A percentile compares a stretch with the other conserved stretches of the same genome.
phyloP scores from a whole-genome alignment of 2,888 invertebrate genomes.

The Stenodema calcarata region DNA sequence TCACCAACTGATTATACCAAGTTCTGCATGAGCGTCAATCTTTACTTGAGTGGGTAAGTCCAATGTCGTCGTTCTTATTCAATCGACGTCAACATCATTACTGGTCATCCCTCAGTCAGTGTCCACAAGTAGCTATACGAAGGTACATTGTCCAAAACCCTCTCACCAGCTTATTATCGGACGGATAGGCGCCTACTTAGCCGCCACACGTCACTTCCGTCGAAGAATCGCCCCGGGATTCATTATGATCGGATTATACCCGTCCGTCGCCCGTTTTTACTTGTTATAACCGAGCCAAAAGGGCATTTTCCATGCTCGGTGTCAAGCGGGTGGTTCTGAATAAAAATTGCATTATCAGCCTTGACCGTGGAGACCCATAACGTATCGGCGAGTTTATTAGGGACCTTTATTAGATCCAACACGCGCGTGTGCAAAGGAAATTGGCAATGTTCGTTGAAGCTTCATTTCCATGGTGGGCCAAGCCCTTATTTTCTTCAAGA shows the following conservation, averaged over 20 bases:
- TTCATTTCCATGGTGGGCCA: background rate
- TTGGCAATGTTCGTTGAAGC: background rate
- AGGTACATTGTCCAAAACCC: background rate
- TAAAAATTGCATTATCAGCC: slow-evolving; percentile 2
- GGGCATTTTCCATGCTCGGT: background rate
- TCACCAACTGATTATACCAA: too few species aligned
- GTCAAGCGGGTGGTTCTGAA: background rate
- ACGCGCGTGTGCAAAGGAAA: background rate
- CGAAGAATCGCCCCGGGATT: background rate
- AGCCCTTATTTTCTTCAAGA: background rate
- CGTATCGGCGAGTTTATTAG: background rate
- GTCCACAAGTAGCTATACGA: background rate
- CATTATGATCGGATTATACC: background rate
- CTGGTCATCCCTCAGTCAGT: background rate
- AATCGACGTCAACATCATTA: background rate
- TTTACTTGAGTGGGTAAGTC: too few species aligned
- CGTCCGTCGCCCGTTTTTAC: background rate
- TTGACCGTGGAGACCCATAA: slow-evolving; percentile 2
- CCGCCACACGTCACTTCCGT: background rate
- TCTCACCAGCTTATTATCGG: background rate
- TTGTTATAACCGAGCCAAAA: background rate
- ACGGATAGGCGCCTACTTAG: background rate
- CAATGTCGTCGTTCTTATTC: too few species aligned
- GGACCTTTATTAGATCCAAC: background rate
- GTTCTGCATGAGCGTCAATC: too few species aligned